Conservation (phyloP, 2,113 vertebrate genomes). For the Elaphurus davidianus region DNA sequence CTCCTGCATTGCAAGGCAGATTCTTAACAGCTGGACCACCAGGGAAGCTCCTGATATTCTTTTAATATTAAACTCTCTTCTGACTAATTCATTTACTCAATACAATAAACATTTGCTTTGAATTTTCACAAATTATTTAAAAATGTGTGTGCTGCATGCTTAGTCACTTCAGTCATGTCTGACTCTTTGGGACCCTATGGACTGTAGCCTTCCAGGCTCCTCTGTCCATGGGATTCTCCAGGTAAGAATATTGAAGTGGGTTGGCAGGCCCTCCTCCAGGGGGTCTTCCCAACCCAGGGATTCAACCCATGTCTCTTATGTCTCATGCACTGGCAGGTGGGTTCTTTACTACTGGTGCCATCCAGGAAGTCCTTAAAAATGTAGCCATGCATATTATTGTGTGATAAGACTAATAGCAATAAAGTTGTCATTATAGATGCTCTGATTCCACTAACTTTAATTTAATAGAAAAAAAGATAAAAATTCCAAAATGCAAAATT, state of each 20-base stretch:
- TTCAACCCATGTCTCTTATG: neutral
- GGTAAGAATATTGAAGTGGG: neutral
- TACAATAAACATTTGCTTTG: neutral
- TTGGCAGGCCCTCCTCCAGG: neutral
- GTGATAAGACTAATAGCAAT: neutral
- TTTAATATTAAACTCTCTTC: constrained; percentile 2
- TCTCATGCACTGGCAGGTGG: neutral
- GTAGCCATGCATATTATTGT: neutral
- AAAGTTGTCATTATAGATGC: neutral
- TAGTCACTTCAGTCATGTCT: neutral
- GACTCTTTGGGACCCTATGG: neutral
- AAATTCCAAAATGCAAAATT: neutral
- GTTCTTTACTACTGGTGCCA: neutral
- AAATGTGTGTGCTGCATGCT: neutral
- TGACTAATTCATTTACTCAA: neutral
- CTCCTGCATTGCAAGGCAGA: neutral
- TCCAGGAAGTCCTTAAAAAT: neutral
- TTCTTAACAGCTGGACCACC: neutral
- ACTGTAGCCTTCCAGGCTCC: neutral
- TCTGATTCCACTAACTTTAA: neutral
- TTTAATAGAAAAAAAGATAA: neutral
- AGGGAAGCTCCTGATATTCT: neutral
- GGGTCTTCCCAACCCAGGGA: neutral
- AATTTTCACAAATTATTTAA: neutral
- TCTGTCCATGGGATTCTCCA: neutral